Base-by-base conservation (phyloP, 2,113 vertebrate species). In the Phoxinus phoxinus region DNA sequence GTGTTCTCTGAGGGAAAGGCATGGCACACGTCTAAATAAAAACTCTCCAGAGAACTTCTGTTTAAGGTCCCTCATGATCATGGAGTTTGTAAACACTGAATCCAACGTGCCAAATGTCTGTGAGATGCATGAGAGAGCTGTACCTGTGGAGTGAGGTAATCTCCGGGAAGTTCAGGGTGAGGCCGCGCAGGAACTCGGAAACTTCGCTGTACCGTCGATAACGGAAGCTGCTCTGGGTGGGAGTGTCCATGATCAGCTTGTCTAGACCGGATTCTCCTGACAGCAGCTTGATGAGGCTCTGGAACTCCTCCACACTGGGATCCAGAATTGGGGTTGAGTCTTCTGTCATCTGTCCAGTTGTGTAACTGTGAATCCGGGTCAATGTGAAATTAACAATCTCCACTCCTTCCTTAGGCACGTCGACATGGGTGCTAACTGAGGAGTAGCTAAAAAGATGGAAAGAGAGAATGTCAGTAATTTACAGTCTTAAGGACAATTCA, bases 371-470 rank as follows among this genome's bases (percentile, higher is more conserved):
- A 35, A 95, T 87, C 56, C 95, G 94, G 35, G 93, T 93, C 83
- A 99, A 95, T 41, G 94, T 96, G 92, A 99, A 99, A 93, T 99
- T 96, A 85, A 97, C 95, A 84, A 96, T 89, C 86, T 95, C 92
- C 0, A 91, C 96, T 25, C 90, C 90, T 65, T 94, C 94, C 25
- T 94, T 93, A 77, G 92, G 93, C 41, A 98, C 95, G 0, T 94
- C 95, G 89, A 96, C 97, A 0, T 86, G 93, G 85, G 94, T 96
- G 23, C 91, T 96, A 85, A 96, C 83, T 0, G 97, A 93, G 73
- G 92, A 91, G 71, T 99, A 99, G 78, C 98, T 99, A 87, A 32
- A 27, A n/a, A n/a, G 56, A 58, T 23, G 27, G n/a, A 12, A 10
- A 77, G 25, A 44, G 4, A 27, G 19, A 23, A 27, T 19, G 5